A percentile compares a stretch with the other conserved stretches of the same genome.
Conservation (phyloP, 1,140 invertebrate genomes). For the Linepithema humile region DNA sequence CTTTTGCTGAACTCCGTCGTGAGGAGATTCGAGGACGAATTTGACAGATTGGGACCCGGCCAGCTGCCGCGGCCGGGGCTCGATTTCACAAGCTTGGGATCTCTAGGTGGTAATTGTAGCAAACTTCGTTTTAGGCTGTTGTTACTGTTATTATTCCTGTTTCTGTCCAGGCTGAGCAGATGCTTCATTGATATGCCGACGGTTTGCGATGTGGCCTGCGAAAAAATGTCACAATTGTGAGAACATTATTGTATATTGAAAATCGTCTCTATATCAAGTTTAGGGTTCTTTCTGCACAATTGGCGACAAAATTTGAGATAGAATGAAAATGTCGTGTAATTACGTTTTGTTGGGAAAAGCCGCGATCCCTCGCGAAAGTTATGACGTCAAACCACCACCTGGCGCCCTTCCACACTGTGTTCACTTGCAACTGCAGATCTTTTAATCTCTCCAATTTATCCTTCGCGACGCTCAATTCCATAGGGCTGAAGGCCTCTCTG, state of each 20-base stretch:
- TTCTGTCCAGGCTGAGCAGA: conserved; percentile 81
- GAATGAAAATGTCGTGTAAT: conserved; percentile 46
- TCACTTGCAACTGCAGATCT: conserved; percentile 92
- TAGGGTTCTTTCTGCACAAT: too few species aligned
- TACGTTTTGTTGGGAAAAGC: conserved; percentile 75
- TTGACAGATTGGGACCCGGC: conserved; percentile 90
- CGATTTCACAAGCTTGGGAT: conserved; percentile 90
- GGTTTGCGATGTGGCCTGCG: conserved; percentile 61
- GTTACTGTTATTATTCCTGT: conserved; percentile 73
- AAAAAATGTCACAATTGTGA: not conserved
- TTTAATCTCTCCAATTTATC: conserved; percentile 92
- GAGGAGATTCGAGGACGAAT: conserved; percentile 84
- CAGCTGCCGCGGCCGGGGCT: conserved; percentile 91
- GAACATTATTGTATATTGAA: too few species aligned
- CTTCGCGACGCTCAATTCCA: conserved; percentile 93
- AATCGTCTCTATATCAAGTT: too few species aligned
- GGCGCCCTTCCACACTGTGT: conserved; percentile 95
- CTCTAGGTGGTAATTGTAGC: conserved; percentile 89
- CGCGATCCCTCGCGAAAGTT: conserved; percentile 94
- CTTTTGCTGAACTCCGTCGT: conserved; percentile 92
- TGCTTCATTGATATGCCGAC: conserved; percentile 82
- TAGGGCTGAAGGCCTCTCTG: conserved; percentile 96
- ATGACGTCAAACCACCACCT: conserved; percentile 98
- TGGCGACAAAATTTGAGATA: too few species aligned
- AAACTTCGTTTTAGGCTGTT: conserved; percentile 85